Evolutionary conservation across 2,888 invertebrate species (phyloP).

Genomic region (Cataglyphis rosenhaueri): DNA sequence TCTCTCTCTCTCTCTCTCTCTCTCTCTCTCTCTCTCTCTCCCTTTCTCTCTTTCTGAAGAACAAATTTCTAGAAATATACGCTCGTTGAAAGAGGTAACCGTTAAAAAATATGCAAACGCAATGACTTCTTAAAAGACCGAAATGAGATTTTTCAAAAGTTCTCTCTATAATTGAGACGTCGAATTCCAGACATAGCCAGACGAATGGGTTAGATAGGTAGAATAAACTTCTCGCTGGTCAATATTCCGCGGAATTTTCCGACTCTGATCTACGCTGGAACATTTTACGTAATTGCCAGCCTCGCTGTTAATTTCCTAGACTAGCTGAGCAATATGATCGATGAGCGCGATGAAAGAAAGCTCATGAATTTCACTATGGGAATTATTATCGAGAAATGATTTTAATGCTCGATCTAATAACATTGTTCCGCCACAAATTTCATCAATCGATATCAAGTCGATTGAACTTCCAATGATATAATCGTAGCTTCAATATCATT

Average conservation of each 20-base stretch:
- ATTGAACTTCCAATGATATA: not conserved
- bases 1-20: too few relatives aligned
- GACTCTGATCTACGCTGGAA: not conserved
- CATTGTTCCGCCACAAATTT: slow-evolving; percentile 23
- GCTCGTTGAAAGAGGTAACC: not conserved
- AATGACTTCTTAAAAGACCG: not conserved
- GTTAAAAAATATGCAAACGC: not conserved
- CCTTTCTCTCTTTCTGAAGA: not conserved
- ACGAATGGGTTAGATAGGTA: not conserved
- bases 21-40: too few relatives aligned
- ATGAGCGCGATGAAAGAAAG: slow-evolving; percentile 41
- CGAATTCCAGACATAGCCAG: not conserved
- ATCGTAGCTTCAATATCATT: not conserved
- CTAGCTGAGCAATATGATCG: slow-evolving; percentile 42
- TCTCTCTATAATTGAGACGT: slow-evolving; percentile 25
- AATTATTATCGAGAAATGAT: slow-evolving; percentile 44
- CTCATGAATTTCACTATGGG: slow-evolving; percentile 15
- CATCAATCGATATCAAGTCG: slow-evolving; percentile 6
- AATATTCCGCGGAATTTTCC: slow-evolving; percentile 32
- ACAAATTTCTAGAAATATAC: not conserved
- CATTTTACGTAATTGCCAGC: slow-evolving; percentile 19
- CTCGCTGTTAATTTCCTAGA: slow-evolving; percentile 43
- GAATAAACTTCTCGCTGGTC: slow-evolving; percentile 8
- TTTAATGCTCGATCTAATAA: slow-evolving; percentile 37
- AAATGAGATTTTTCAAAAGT: slow-evolving; percentile 2